These are phyloP conservation scores for Pimpla rufipes DNA, from an alignment of 2,888 invertebrate species.

Conservation along the genomic window DNA sequence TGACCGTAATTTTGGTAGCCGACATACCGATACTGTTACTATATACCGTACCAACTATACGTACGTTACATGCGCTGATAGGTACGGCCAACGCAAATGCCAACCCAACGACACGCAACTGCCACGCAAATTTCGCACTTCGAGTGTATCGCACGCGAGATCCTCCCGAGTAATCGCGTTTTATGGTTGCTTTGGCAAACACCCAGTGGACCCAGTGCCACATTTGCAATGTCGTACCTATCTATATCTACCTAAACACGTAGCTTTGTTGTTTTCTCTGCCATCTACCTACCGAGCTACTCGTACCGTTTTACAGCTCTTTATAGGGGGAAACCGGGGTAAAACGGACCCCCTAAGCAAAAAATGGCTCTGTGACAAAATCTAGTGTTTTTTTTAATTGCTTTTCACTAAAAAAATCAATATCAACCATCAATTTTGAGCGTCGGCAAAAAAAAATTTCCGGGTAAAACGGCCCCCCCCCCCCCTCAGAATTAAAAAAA, in stretches of 20 bases:
- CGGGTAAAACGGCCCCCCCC: no score
- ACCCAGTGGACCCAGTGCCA: constrained; percentile 54
- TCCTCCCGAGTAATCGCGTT: constrained; percentile 72
- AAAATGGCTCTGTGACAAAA: no score
- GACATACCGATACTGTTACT: not conserved
- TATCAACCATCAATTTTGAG: no score
- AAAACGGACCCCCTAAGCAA: no score
- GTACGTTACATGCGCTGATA: not conserved
- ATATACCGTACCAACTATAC: not conserved
- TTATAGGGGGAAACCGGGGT: no score
- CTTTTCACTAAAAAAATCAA: no score
- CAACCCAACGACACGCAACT: constrained; percentile 19
- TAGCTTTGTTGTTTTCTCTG: no score
- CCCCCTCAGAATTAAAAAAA: no score
- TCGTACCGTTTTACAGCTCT: no score
- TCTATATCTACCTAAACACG: not conserved
- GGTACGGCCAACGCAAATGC: not conserved
- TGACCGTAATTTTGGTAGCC: constrained; percentile 6
- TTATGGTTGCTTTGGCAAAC: constrained; percentile 75
- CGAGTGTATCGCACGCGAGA: constrained; percentile 3
- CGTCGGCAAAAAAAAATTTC: no score
- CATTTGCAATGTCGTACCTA: not conserved
- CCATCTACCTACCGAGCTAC: no score
- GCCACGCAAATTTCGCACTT: not conserved
- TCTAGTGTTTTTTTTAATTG: no score